Evolutionary conservation across 1,140 invertebrate species (phyloP).

Genomic region (Tetramorium parvispinum): DNA sequence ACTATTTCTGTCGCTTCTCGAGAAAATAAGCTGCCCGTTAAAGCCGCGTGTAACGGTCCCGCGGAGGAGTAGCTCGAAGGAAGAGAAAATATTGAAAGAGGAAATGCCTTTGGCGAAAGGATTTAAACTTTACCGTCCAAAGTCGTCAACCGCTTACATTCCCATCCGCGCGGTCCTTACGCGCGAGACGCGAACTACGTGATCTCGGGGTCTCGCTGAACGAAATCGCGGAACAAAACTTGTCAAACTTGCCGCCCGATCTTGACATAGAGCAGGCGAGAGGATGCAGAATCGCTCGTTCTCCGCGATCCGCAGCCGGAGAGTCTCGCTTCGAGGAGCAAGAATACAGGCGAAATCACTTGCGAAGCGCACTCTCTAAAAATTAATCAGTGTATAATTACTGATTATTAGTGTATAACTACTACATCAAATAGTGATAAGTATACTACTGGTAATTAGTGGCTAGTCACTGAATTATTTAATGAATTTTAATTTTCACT

Average conservation of each 20-base stretch:
- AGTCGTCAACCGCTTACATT: constrained; percentile 10
- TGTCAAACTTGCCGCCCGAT: constrained; percentile 61
- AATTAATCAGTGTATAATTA: too few relatives aligned
- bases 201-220: background rate
- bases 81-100: constrained; percentile 20
- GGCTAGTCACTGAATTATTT: too few relatives aligned
- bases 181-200: background rate
- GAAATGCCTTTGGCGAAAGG: constrained; percentile 14
- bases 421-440: too few relatives aligned
- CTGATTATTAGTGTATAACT: too few relatives aligned
- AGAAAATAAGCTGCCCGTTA: background rate
- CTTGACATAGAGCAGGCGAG: constrained; percentile 10
- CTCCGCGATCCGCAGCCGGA: background rate
- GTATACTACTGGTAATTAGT: too few relatives aligned
- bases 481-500: too few relatives aligned
- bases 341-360: too few relatives aligned
- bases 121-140: constrained; percentile 22
- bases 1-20: background rate
- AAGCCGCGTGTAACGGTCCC: background rate
- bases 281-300: background rate
- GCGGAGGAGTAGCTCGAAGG: background rate
- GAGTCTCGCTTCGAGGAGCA: background rate
- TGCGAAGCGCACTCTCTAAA: too few relatives aligned
- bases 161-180: background rate
- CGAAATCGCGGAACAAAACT: constrained; percentile 42